Evolutionary conservation across 2,113 vertebrate species (phyloP), one percentile per base, ranked within the genome.

Genomic region (Sorex araneus): DNA sequence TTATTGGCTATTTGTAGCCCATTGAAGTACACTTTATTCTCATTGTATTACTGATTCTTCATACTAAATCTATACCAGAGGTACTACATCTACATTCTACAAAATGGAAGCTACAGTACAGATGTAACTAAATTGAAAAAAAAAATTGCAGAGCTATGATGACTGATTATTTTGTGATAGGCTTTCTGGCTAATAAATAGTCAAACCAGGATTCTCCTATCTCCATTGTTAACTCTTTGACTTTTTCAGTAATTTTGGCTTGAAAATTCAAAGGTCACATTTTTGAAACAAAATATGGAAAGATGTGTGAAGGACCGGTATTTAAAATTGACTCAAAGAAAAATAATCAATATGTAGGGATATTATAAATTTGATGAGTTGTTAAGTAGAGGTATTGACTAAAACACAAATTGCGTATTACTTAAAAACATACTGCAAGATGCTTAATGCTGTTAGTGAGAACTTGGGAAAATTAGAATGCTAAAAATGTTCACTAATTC

Each of bases 121-220:
- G 3, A 28, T 40, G 15, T 63, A 32, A 30, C 78, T 4, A 25
- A 74, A 86, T 76, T 83, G 2, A 63, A 27, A 27, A 2, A 63
- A 63, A 63, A 63, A 23, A 7, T 71, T 85, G 3, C 27, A 82
- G 16, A 92, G 43, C 6, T 64, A 54, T 8, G n/a, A n/a, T n/a
- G n/a, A n/a, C 18, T 32, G 21, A 18, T 66, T 90, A 30, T 73
- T n/a, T 47, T 32, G 0, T 47, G 28, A 69, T 74, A 18, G 19
- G 4, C n/a, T 15, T 2, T 12, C 8, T 0, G 70, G 9, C 6
- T 57, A 8, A 1, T 11, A 47, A 86, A 1, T 2, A 11, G 0
- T 54, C 75, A 57, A 85, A 67, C 2, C 3, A 45, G 8, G 25
- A 45, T n/a, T n/a, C n/a, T 83, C 2, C 21, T 7, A 25, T n/a